Percentiles rank a stretch among this genome's conserved stretches.
phyloP scores from a whole-genome alignment of 2,113 vertebrate genomes.

The Menidia beryllina region DNA sequence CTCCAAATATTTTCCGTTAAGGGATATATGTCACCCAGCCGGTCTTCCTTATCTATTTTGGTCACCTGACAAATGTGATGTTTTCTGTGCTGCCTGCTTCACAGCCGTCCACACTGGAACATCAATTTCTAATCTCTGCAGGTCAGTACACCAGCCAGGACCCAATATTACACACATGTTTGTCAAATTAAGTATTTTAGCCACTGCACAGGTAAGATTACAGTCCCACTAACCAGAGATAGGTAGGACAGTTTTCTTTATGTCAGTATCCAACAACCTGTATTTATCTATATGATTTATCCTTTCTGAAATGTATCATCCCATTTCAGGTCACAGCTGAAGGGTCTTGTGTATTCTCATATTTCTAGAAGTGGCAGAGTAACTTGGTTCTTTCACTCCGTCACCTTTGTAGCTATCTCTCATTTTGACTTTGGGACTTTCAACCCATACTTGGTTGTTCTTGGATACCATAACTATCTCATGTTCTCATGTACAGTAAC shows the following conservation, averaged over 20 bases:
- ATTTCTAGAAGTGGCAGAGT: background rate
- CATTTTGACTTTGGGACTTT: background rate
- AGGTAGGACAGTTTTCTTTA: conserved; percentile 37
- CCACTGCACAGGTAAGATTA: conserved; percentile 29
- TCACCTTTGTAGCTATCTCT: background rate
- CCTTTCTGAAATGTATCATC: background rate
- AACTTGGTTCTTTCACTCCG: background rate
- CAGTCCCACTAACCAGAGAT: conserved; percentile 38
- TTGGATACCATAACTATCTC: too few species aligned
- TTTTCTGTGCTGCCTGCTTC: conserved; percentile 43
- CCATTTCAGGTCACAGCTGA: background rate
- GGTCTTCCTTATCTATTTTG: conserved; percentile 49
- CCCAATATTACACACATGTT: conserved; percentile 46
- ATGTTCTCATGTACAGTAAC: too few species aligned
- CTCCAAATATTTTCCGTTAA: conserved; percentile 43
- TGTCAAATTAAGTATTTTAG: conserved; percentile 39
- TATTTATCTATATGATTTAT: background rate
- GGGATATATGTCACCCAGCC: conserved; percentile 38
- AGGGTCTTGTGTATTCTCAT: background rate
- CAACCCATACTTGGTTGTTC: background rate
- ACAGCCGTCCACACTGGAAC: conserved; percentile 46
- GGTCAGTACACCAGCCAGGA: conserved; percentile 49
- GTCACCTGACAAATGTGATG: conserved; percentile 61
- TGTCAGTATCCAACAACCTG: conserved; percentile 16
- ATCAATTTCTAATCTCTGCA: conserved; percentile 72